phyloP scores from a whole-genome alignment of 2,888 invertebrate species.

The Thymelicus sylvestris region DNA sequence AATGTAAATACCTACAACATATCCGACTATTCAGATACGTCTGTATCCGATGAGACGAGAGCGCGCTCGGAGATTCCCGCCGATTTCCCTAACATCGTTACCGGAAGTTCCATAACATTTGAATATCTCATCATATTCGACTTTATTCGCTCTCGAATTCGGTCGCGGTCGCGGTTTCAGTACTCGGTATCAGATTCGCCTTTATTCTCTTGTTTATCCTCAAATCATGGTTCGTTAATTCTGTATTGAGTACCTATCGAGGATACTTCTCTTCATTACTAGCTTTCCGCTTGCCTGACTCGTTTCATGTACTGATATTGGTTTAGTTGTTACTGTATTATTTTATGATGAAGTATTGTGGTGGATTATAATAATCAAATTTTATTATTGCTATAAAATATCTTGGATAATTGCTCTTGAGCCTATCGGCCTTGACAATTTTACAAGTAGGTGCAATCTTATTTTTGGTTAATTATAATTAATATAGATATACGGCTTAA shows the following conservation, averaged over 20 bases:
- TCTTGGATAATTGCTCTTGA: too few species aligned
- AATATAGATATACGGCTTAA: too few species aligned
- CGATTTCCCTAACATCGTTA: slow-evolving; percentile 71
- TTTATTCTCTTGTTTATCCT: slow-evolving; percentile 31
- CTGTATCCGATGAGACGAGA: slow-evolving; percentile 37
- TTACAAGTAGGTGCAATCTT: too few species aligned
- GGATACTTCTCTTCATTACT: slow-evolving; percentile 30
- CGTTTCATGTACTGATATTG: slow-evolving; percentile 10
- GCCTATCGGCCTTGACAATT: too few species aligned
- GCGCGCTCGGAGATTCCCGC: slow-evolving; percentile 49
- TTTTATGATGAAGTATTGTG: neutral
- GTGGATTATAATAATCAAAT: too few species aligned
- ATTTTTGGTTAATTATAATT: too few species aligned
- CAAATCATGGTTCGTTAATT: slow-evolving; percentile 35
- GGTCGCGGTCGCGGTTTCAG: neutral
- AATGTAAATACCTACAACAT: slow-evolving; percentile 52
- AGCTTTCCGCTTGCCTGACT: slow-evolving; percentile 29
- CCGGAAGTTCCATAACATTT: slow-evolving; percentile 66
- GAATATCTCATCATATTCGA: slow-evolving; percentile 69
- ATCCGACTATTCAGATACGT: slow-evolving; percentile 43
- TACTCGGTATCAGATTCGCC: neutral
- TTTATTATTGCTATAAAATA: too few species aligned
- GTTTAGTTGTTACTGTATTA: neutral
- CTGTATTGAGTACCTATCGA: slow-evolving; percentile 28
- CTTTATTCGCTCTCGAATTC: slow-evolving; percentile 49